Evolutionary conservation across 2,888 invertebrate species (phyloP).

Genomic region (Agriopis aurantiaria): DNA sequence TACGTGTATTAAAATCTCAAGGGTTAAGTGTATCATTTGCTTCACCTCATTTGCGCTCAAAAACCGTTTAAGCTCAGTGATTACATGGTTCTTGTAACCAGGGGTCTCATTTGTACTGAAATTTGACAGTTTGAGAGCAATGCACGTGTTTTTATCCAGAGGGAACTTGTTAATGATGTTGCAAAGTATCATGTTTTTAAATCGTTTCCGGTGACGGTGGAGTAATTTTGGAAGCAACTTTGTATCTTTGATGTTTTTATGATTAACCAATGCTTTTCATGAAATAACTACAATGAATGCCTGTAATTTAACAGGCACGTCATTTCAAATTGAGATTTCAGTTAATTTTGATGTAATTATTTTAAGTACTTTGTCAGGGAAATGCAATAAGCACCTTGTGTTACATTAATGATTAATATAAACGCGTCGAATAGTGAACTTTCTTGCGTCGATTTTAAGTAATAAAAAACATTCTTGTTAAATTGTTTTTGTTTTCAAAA

Average conservation of each 20-base stretch:
- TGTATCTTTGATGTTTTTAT: neutral
- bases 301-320: neutral
- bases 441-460: neutral
- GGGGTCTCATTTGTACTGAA: conserved; percentile 45
- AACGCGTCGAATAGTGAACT: neutral
- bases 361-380: neutral
- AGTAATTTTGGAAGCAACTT: conserved; percentile 16
- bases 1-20: conserved; percentile 63
- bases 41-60: conserved; percentile 51
- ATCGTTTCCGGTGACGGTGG: conserved; percentile 20
- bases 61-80: conserved; percentile 65
- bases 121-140: conserved; percentile 41
- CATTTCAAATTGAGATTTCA: neutral
- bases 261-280: conserved; percentile 1
- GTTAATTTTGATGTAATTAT: neutral
- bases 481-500: no score
- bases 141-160: conserved; percentile 18
- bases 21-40: conserved; percentile 59
- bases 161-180: conserved; percentile 26
- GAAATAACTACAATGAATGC: neutral
- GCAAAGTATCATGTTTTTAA: conserved; percentile 24
- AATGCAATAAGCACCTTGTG: neutral
- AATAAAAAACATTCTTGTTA: no score
- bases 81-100: conserved; percentile 52
- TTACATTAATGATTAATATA: neutral